A percentile compares a stretch with the other conserved stretches of the same genome.
Conservation (phyloP, 2,113 vertebrate species). For the Aphelocoma coerulescens region DNA sequence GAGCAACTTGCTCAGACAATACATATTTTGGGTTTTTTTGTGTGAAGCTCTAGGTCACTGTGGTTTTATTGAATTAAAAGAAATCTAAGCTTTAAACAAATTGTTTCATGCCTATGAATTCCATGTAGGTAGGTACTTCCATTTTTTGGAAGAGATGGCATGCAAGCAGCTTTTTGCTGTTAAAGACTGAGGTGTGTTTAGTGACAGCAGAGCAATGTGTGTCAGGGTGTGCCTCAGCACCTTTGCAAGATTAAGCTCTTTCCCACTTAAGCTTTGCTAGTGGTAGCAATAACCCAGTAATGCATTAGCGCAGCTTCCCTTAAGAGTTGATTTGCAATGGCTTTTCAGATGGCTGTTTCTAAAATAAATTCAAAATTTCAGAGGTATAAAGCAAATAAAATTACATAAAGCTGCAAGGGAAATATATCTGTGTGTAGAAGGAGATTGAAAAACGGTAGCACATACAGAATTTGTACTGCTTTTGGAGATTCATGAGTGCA, state of each 20-base stretch:
- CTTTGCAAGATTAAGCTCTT: not conserved
- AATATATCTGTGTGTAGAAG: not conserved
- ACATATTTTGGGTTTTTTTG: not conserved
- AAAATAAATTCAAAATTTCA: not conserved
- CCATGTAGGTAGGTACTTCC: not conserved
- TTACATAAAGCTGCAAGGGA: not conserved
- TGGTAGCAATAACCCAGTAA: not conserved
- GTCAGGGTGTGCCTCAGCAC: not conserved
- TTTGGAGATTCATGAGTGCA: not conserved
- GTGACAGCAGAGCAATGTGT: not conserved
- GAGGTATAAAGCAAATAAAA: not conserved
- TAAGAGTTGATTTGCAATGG: not conserved
- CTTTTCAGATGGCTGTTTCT: not conserved
- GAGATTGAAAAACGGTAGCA: not conserved
- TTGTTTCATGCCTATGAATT: not conserved
- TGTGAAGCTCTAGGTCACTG: not conserved
- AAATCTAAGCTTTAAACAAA: not conserved
- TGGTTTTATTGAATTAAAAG: not conserved
- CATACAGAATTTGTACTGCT: accelerated
- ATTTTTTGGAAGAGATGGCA: not conserved
- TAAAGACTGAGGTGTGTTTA: not conserved
- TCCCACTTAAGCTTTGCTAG: not conserved
- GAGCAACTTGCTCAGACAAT: not conserved
- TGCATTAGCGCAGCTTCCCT: not conserved
- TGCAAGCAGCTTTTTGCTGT: not conserved